phyloP scores from a whole-genome alignment of 2,113 vertebrate species.

The Carassius gibelio region DNA sequence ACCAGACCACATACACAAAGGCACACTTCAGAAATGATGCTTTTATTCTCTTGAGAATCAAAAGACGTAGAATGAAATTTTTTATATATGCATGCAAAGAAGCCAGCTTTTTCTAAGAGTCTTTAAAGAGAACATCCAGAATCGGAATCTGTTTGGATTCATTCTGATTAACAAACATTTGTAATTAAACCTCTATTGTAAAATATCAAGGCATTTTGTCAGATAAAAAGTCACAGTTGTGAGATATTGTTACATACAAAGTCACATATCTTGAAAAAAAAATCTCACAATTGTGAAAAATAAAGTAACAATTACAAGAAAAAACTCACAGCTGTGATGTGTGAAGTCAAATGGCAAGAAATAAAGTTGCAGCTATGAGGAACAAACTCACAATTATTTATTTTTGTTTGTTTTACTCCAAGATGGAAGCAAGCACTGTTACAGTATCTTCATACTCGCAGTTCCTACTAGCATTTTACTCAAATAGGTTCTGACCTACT shows the following conservation, averaged over 20 bases:
- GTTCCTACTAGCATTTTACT: not conserved
- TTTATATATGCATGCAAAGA: too few species aligned
- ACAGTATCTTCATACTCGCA: not conserved
- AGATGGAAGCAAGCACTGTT: not conserved
- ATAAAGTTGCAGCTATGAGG: not conserved
- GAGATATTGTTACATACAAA: not conserved
- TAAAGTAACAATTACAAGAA: not conserved
- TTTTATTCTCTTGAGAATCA: too few species aligned
- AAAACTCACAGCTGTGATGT: not conserved
- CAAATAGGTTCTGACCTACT: conserved; percentile 5
- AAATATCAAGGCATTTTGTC: too few species aligned
- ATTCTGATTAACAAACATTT: too few species aligned
- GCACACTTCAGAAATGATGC: too few species aligned
- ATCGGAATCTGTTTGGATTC: too few species aligned
- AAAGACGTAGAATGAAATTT: too few species aligned
- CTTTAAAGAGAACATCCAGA: too few species aligned
- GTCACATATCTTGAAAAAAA: not conserved
- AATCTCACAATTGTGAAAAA: not conserved
- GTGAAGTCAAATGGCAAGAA: not conserved
- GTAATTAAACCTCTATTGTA: too few species aligned
- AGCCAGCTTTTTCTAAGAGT: too few species aligned
- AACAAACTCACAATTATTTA: not conserved
- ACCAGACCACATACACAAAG: too few species aligned
- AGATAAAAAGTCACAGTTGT: not conserved
- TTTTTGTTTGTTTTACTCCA: not conserved